Evolutionary conservation across 2,113 vertebrate genomes (phyloP), one percentile per base, ranked within the genome.

Genomic region (Sinosuthora webbiana): DNA sequence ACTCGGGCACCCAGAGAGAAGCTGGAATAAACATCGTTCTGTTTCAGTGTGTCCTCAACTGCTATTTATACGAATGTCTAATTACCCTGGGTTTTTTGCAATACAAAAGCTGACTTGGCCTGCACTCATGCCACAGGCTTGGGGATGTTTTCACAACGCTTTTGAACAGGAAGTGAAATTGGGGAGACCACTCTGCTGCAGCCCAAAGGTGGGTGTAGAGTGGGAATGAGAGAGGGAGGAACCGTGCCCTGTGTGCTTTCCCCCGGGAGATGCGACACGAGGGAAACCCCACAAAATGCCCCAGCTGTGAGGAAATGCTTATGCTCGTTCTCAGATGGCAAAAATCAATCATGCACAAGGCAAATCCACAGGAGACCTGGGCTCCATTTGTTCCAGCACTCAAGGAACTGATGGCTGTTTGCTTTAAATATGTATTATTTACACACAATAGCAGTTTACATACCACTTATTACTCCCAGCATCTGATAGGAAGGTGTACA

Each of bases 221-320:
- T 19, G 6, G 19, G 42, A 37, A 69, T 33, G 25, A 56, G 35
- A 62, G 28, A 15, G 3, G 15, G 18, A 64, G 11, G 4, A 90
- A 73, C 3, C 1, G 15, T 13, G 25, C 68, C 0, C 0, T 12
- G n/a, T n/a, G 23, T 3, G 10, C 69, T 19, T 55, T 42, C 22
- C n/a, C 75, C 56, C 22, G 9, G 1, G 68, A 77, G 57, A 69
- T 2, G 0, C 0, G 0, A 70, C 2, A 1, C 2, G 3, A 76
- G 39, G 55, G 64, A 49, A 94, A 81, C 42, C 63, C 42, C 86
- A 77, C 31, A 41, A 86, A 92, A 70, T 18, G 56, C 63, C 83
- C 59, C 75, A 86, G 89, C 95, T 93, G 83, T 0, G 0, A 74
- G 50, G 53, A 90, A 94, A 74, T 44, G 64, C 71, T 47, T 2